phyloP scores from a whole-genome alignment of 2,888 invertebrate species.

The Hanleya hanleyi region DNA sequence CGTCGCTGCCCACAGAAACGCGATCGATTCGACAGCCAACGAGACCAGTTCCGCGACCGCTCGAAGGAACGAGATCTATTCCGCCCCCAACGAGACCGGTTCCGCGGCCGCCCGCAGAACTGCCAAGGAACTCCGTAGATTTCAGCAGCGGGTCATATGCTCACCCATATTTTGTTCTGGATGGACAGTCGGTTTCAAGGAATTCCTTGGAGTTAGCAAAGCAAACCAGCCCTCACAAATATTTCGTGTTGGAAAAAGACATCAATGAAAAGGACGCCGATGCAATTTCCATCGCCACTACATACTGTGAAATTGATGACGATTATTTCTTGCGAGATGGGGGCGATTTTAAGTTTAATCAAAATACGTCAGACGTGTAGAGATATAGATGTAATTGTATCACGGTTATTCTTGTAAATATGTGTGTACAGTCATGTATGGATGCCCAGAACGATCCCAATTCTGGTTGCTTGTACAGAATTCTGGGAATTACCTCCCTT shows the following conservation, averaged over 20 bases:
- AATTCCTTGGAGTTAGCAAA: background rate
- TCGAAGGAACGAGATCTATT: no score
- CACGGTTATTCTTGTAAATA: no score
- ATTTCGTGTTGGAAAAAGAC: background rate
- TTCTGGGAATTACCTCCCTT: no score
- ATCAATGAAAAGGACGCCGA: background rate
- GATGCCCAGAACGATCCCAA: no score
- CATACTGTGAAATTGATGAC: constrained; percentile 2
- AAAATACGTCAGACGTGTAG: no score
- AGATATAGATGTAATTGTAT: no score
- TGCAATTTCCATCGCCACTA: background rate
- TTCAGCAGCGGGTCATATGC: background rate
- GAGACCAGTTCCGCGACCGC: no score
- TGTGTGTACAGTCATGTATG: no score
- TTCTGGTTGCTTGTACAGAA: no score
- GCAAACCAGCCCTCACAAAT: background rate
- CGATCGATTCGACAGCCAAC: no score
- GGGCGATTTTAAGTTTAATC: no score
- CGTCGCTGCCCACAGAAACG: no score
- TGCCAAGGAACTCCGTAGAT: background rate
- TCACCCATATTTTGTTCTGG: background rate
- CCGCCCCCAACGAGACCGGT: background rate
- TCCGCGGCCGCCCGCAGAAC: background rate
- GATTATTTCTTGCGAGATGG: background rate
- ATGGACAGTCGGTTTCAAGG: background rate